Base-by-base conservation (phyloP, 2,888 invertebrate species). In the Eustalomyia histrio region DNA sequence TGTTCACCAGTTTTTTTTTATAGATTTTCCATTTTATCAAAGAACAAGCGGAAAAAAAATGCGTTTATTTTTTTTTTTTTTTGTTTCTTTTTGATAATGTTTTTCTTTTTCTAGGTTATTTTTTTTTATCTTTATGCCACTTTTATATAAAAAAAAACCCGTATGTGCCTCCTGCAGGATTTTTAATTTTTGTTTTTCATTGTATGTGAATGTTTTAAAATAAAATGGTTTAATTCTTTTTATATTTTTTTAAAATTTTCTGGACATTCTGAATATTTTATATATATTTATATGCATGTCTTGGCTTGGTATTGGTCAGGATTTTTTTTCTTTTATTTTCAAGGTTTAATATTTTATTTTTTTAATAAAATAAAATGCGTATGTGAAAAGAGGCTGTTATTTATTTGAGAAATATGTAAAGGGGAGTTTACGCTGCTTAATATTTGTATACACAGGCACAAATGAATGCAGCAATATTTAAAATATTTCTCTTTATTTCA, bases 181-280 rank as follows among this genome's bases (percentile, higher is more conserved):
- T 68, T 65, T 53, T 52, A 7, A 6, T 29, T 67, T 29, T 17
- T 57, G 12, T 64, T 68, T 58, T 71, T 53, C 68, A 69, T 58
- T 33, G 33, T 57, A 29, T 57, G 14, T 16, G 29, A 29, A 29
- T 29, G 29, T 29, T 29, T 29, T 29, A 29, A 29, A 67, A 83
- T 61, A 84, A 83, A 58, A 10, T 9, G n/a, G 14, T 68, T 69
- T 76, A 83, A 85, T 84, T 83, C 73, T 57, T 71, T 58, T 60
- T 61, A 68, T 39, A 35, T 69, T 60, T 52, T 69, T 76, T 76
- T 63, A 69, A 69, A 69, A 58, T 68, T 69, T 75, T 76, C 69
- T 55, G 75, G 47, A 35, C 35, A 68, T 9, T 50, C 47, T 60
- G n/a, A n/a, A n/a, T n/a, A n/a, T n/a, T n/a, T n/a, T n/a, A n/a